Conservation (phyloP, 2,113 vertebrate genomes). For the Tetraodon nigroviridis region DNA sequence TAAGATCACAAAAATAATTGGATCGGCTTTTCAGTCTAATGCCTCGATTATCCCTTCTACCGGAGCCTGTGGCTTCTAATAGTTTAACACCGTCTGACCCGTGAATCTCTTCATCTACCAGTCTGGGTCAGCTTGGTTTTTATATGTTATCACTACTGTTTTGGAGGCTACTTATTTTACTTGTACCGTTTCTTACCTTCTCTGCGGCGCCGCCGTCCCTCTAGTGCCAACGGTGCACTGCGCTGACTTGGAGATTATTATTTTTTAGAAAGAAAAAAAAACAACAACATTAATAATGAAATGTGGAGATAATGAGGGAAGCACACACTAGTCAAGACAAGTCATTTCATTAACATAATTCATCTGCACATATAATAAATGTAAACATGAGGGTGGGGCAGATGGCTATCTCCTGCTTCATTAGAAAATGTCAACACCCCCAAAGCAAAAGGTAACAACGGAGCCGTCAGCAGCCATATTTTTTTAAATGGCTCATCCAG, state of each 20-base stretch:
- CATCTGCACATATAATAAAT: not conserved
- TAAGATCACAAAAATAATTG: conserved; percentile 1
- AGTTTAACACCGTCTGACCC: not conserved
- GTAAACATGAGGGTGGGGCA: too few relatives aligned
- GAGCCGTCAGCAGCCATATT: too few relatives aligned
- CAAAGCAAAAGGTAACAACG: too few relatives aligned
- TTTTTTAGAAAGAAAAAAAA: not conserved
- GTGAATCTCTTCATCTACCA: not conserved
- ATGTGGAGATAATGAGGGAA: not conserved
- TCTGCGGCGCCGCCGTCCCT: too few relatives aligned
- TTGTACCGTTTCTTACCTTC: too few relatives aligned
- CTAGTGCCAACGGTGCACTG: too few relatives aligned
- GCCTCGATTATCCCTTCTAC: not conserved
- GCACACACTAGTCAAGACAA: not conserved
- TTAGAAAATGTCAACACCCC: too few relatives aligned
- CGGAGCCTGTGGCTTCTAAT: not conserved
- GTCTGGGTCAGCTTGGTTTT: not conserved
- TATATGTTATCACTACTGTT: too few relatives aligned
- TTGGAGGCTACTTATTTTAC: too few relatives aligned
- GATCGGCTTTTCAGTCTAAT: conserved; percentile 3
- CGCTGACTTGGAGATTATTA: too few relatives aligned
- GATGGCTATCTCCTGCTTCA: too few relatives aligned
- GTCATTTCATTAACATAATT: not conserved
- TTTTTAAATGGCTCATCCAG: too few relatives aligned
- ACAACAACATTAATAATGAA: not conserved